Percentiles rank a stretch among this genome's conserved stretches.
Conservation (phyloP, 1,140 invertebrate genomes). For the Stratiolaelaps scimitus region DNA sequence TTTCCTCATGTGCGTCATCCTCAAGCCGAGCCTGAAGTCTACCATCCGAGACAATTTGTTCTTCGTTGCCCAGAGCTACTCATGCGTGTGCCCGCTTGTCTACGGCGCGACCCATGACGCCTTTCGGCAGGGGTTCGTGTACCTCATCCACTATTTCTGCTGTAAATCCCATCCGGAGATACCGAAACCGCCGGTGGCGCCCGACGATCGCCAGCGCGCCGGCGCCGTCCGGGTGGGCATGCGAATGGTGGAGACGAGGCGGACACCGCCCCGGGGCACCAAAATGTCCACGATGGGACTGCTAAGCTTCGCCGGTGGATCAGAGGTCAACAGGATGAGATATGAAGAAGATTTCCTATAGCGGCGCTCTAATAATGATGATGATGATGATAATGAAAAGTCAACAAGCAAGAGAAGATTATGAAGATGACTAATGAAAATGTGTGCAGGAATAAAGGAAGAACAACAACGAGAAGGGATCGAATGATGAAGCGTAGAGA, state of each 20-base stretch:
- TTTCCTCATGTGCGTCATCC: conserved; percentile 30
- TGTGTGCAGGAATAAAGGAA: too few relatives aligned
- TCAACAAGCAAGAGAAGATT: background rate
- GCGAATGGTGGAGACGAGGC: conserved; percentile 33
- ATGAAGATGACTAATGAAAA: too few relatives aligned
- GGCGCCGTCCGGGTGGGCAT: conserved; percentile 34
- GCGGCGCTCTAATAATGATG: background rate
- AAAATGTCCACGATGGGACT: conserved; percentile 29
- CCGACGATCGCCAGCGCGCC: conserved; percentile 34
- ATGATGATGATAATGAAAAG: background rate
- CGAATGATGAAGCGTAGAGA: too few relatives aligned
- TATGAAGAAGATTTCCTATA: conserved; percentile 29
- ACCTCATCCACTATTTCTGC: conserved; percentile 35
- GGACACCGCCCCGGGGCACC: conserved; percentile 27
- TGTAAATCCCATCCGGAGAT: conserved; percentile 35
- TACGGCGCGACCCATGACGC: conserved; percentile 33
- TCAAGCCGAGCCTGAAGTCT: conserved; percentile 26
- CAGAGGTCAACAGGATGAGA: conserved; percentile 25
- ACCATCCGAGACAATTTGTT: conserved; percentile 32
- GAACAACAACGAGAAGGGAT: too few relatives aligned
- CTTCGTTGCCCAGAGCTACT: conserved; percentile 33
- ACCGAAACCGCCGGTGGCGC: conserved; percentile 33
- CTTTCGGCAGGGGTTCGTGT: conserved; percentile 34
- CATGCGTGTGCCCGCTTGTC: conserved; percentile 33
- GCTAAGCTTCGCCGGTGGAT: conserved; percentile 28